phyloP scores from a whole-genome alignment of 2,113 vertebrate species.

The Oenanthe oenanthe region DNA sequence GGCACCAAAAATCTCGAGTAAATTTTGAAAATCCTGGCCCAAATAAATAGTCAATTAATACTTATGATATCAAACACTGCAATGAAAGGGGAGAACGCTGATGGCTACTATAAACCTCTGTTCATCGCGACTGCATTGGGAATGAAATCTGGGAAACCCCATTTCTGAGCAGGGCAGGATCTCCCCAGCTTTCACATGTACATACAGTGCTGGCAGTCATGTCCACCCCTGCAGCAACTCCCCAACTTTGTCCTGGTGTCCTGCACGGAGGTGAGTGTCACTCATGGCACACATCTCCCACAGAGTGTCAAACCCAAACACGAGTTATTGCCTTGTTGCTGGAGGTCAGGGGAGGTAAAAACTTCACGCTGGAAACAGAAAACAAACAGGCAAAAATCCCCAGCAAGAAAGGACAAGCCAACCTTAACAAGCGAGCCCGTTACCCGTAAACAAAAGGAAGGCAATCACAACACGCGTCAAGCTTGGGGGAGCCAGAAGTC shows the following conservation, averaged over 20 bases:
- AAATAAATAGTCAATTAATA: neutral
- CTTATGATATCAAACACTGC: neutral
- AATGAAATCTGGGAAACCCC: neutral
- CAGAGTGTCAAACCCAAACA: neutral
- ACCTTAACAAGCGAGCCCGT: constrained; percentile 19
- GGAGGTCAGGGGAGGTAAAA: constrained; percentile 56
- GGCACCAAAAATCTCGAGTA: neutral
- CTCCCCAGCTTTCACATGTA: rapidly evolving
- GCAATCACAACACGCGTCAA: constrained; percentile 5
- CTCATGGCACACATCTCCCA: neutral
- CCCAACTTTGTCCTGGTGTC: neutral
- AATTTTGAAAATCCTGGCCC: neutral
- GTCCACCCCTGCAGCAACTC: neutral
- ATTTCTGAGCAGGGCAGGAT: neutral
- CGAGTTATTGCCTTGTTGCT: neutral
- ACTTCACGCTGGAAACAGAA: constrained; percentile 14
- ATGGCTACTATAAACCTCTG: neutral
- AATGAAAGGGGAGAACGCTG: neutral
- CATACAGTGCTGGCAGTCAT: neutral
- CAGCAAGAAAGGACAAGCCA: constrained; percentile 63
- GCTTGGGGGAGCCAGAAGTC: constrained; percentile 13
- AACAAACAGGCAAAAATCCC: constrained; percentile 32
- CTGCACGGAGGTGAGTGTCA: neutral
- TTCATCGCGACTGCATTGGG: neutral
- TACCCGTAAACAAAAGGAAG: constrained; percentile 45